Conservation (phyloP, 2,888 invertebrate species). For the Hyposoter didymator region DNA sequence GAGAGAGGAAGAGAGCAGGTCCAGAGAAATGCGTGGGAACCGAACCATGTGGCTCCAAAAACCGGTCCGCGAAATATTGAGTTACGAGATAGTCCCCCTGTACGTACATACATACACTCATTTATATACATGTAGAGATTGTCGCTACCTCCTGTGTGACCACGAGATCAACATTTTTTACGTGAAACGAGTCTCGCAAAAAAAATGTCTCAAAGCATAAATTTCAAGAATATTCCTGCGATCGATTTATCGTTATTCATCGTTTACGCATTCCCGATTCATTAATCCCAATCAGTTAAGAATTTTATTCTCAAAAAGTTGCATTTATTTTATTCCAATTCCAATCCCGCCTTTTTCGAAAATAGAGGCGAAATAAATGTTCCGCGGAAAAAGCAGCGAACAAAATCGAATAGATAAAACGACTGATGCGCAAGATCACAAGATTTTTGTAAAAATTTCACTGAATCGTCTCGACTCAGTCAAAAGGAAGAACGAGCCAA, state of each 20-base stretch:
- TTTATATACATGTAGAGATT: not conserved
- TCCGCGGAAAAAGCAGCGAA: not conserved
- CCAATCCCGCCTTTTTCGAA: not conserved
- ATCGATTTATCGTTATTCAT: constrained; percentile 16
- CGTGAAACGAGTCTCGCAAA: constrained; percentile 12
- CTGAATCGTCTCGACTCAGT: too few species aligned
- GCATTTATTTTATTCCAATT: not conserved
- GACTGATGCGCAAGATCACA: not conserved
- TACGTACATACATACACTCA: constrained; percentile 29
- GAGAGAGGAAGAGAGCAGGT: constrained; percentile 23
- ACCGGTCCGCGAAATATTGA: constrained; percentile 80
- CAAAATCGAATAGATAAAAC: not conserved
- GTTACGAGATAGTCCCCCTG: constrained; percentile 70
- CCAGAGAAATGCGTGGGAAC: constrained; percentile 81
- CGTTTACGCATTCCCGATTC: not conserved
- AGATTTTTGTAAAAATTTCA: too few species aligned
- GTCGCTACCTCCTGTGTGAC: constrained; percentile 43
- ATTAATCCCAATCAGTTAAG: not conserved
- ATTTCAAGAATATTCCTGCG: not conserved
- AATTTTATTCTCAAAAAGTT: not conserved
- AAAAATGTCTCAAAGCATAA: not conserved
- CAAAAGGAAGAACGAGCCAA: not conserved
- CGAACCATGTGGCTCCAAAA: constrained; percentile 77
- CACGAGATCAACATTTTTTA: constrained; percentile 44
- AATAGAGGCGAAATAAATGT: not conserved